Percentiles rank a stretch among this genome's conserved stretches.
Evolutionary conservation across 2,113 vertebrate genomes (phyloP).

Genomic region (Mesembrinibis cayennensis): DNA sequence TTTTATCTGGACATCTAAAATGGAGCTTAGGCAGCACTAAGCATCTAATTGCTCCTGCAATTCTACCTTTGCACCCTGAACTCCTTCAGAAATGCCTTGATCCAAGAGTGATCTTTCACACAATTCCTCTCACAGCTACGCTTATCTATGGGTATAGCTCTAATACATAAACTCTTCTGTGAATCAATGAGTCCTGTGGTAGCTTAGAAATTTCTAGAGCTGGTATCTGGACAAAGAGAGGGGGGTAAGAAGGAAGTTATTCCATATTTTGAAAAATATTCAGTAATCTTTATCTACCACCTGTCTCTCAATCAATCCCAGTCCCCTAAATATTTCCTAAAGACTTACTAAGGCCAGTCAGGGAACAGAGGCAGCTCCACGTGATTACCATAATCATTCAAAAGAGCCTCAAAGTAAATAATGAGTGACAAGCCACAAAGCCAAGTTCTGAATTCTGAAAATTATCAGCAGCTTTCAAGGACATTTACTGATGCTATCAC

Average conservation of each 20-base stretch:
- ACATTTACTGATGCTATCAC: neutral
- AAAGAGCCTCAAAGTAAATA: neutral
- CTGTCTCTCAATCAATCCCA: neutral
- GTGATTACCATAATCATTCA: neutral
- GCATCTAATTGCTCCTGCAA: neutral
- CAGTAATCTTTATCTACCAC: neutral
- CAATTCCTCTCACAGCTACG: neutral
- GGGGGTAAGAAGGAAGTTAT: neutral
- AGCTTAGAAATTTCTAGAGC: neutral
- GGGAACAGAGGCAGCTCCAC: neutral
- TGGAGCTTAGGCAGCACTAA: neutral
- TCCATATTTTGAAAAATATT: neutral
- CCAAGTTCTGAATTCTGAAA: neutral
- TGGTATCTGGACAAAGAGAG: neutral
- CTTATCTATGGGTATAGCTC: neutral
- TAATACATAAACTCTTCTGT: neutral
- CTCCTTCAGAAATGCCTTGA: neutral
- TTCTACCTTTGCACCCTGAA: neutral
- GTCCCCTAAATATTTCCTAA: neutral
- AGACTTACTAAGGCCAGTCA: neutral
- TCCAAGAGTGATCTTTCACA: neutral
- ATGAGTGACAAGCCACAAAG: neutral
- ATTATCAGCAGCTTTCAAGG: neutral
- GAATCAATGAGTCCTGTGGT: neutral
- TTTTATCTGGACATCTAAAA: neutral